Evolutionary conservation across 2,797 vertebrate genomes (phyloP).

Genomic region (Cryptoprocta ferox): DNA sequence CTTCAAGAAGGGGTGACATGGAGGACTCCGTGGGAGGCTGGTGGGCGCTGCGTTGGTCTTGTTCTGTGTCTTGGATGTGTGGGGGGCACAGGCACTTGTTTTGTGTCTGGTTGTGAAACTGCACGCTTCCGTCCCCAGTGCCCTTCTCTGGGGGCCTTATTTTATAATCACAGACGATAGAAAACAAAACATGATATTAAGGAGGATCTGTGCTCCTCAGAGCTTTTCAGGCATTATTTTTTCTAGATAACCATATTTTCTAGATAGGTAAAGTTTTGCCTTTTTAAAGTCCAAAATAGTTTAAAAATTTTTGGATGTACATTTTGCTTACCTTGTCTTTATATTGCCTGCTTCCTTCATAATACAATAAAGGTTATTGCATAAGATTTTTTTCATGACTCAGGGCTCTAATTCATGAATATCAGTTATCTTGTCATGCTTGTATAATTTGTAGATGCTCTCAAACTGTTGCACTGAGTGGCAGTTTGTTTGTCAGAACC

Average conservation of each 20-base stretch:
- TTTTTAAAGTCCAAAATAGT: not conserved
- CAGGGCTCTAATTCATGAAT: not conserved
- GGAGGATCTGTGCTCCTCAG: not conserved
- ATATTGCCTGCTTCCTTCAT: not conserved
- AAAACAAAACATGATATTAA: not conserved
- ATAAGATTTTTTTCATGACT: not conserved
- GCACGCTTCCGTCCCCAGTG: too few relatives aligned
- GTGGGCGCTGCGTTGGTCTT: not conserved
- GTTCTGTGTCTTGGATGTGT: too few relatives aligned
- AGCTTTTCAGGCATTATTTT: not conserved
- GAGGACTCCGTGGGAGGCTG: fast-evolving
- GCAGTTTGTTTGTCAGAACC: not conserved
- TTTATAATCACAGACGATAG: not conserved
- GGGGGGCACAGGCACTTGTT: not conserved
- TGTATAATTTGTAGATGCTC: not conserved
- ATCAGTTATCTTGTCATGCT: not conserved
- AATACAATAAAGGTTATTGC: not conserved
- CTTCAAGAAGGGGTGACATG: too few relatives aligned
- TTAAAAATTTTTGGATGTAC: not conserved
- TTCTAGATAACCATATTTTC: not conserved
- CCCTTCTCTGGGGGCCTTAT: not conserved
- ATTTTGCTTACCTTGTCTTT: not conserved
- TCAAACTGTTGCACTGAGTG: too few relatives aligned
- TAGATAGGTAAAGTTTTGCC: not conserved
- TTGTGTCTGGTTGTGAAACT: not conserved